Base-by-base conservation (phyloP, 2,113 vertebrate species). In the Machaerirhynchus nigripectus region DNA sequence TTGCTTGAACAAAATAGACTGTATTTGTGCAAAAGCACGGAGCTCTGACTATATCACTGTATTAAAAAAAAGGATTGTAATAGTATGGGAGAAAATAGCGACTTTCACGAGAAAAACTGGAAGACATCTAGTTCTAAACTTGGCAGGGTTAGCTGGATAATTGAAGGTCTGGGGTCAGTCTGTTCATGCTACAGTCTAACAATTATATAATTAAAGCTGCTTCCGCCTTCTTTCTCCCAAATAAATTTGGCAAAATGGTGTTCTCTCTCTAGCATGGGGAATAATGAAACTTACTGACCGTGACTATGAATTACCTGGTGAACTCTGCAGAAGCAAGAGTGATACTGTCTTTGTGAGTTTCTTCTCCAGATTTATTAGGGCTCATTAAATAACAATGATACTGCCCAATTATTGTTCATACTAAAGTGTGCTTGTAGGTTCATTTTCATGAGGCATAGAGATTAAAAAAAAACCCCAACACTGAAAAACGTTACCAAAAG, bases 81-180 rank as follows among this genome's bases (percentile, higher is more conserved):
- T 65, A 87, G 30, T 26, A 44, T 64, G 57, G 47, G 59, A 89
- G 88, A 86, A 91, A 92, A 83, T 84, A 1, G 19, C 9, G 44
- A 50, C 17, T 94, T 93, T 78, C 33, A 44, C 21, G 33, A 46
- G 87, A 92, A 88, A 94, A 85, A 21, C 49, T 94, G 80, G 42
- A 94, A 93, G 39, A 73, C 17, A 80, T 46, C 65, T 47, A 30
- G 6, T 70, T 78, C 67, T 74, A 44, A 93, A 76, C 75, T 94
- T 88, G 82, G 79, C 71, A 63, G 56, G 33, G 35, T 56, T 75
- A 67, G 47, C 49, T 87, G 23, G 30, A 33, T 50, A 89, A 63
- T 73, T 85, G 69, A 20, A 83, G 68, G 87, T 42, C 71, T 84
- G 73, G 40, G 56, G 84, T 94, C 87, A 92, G 10, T 83, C 64